These are phyloP conservation scores for Ormyrus pomaceus DNA, from an alignment of 2,888 invertebrate genomes.

Conservation along the genomic window DNA sequence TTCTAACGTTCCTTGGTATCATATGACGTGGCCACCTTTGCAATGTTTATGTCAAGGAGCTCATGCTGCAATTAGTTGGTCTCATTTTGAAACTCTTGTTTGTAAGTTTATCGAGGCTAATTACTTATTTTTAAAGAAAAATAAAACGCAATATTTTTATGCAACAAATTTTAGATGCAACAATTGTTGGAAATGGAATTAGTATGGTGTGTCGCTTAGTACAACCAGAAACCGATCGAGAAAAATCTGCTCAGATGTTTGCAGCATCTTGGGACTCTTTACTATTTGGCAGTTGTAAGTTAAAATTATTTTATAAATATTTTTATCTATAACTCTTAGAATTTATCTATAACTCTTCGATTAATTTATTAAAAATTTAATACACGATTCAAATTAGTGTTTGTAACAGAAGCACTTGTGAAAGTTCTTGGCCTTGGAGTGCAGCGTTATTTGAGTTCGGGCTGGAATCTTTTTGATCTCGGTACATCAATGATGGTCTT, in stretches of 20 bases:
- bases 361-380: not conserved
- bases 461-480: conserved; percentile 91
- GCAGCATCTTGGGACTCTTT: conserved; percentile 88
- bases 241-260: conserved; percentile 81
- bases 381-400: conserved; percentile 78
- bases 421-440: conserved; percentile 86
- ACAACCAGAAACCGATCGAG: conserved; percentile 79
- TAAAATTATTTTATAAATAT: conserved; percentile 1
- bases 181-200: conserved; percentile 85
- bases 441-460: conserved; percentile 84
- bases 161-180: conserved; percentile 78
- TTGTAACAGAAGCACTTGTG: conserved; percentile 84
- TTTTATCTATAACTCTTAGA: not conserved
- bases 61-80: conserved; percentile 81
- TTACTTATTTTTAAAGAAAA: conserved; percentile 10
- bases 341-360: not conserved
- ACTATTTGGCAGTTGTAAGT: conserved; percentile 83
- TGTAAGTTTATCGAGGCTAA: conserved; percentile 78
- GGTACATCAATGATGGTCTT: conserved; percentile 83
- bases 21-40: conserved; percentile 79
- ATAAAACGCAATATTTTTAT: conserved; percentile 1
- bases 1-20: conserved; percentile 85
- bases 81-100: conserved; percentile 84
- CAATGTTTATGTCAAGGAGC: conserved; percentile 81
- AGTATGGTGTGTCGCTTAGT: conserved; percentile 85